These are phyloP conservation scores for Calosoma granatense DNA, from an alignment of 1,140 invertebrate genomes.

Conservation along the genomic window DNA sequence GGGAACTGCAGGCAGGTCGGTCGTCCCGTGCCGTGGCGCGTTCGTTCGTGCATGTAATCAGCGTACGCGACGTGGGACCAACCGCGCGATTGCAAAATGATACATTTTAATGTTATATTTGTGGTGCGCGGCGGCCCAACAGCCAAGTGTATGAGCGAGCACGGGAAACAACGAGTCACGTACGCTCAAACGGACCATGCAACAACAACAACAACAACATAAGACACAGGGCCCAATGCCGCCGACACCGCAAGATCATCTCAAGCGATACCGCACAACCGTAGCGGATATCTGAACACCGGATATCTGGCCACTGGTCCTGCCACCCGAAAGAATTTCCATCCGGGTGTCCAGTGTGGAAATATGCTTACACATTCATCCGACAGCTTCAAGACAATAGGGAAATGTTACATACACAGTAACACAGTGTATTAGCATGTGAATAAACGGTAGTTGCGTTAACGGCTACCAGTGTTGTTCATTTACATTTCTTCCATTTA, in stretches of 20 bases:
- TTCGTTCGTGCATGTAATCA: slow-evolving; percentile 6
- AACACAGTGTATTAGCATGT: too few species aligned
- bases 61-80: neutral
- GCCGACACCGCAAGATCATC: neutral
- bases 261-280: neutral
- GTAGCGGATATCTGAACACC: neutral
- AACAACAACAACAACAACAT: slow-evolving; percentile 2
- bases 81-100: slow-evolving; percentile 28
- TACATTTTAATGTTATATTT: slow-evolving; percentile 27
- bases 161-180: neutral
- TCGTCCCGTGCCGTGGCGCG: too few species aligned
- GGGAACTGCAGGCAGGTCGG: too few species aligned
- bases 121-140: neutral
- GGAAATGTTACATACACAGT: too few species aligned
- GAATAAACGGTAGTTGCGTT: too few species aligned
- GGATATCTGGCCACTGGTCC: neutral
- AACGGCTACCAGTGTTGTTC: too few species aligned
- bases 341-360: too few species aligned
- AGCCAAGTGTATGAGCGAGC: neutral
- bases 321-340: neutral
- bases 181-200: neutral
- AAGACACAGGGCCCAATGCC: neutral
- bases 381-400: too few species aligned
- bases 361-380: too few species aligned
- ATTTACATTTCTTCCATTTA: too few species aligned